A percentile compares a stretch with the other conserved stretches of the same genome.
Conservation (phyloP, 2,113 vertebrate species). For the Pyrgilauda ruficollis region DNA sequence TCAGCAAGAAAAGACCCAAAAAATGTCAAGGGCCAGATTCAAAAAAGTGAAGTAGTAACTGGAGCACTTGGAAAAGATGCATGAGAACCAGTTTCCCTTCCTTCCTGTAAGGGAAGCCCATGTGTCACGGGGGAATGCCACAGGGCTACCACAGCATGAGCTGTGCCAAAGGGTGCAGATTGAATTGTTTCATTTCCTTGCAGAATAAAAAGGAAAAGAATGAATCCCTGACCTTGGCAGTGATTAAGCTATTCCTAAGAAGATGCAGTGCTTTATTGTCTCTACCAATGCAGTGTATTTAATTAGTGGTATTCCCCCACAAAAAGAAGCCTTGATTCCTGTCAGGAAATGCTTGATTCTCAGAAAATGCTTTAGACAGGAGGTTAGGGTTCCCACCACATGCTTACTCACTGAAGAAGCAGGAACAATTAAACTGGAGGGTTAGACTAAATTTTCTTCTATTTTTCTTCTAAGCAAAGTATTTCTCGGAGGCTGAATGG, state of each 20-base stretch:
- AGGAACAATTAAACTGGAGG: not conserved
- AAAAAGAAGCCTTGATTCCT: not conserved
- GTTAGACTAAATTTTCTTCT: not conserved
- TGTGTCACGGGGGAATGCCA: not conserved
- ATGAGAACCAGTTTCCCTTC: not conserved
- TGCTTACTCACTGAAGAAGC: not conserved
- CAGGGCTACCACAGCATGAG: not conserved
- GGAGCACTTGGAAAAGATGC: not conserved
- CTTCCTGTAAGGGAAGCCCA: not conserved
- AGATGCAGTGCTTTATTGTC: not conserved
- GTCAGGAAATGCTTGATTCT: not conserved
- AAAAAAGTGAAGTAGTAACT: not conserved
- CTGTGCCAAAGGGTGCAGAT: not conserved
- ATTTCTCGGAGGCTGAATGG: not conserved
- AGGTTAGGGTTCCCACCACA: not conserved
- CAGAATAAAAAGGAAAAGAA: not conserved
- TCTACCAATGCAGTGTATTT: not conserved
- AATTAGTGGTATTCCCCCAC: not conserved
- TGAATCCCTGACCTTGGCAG: not conserved
- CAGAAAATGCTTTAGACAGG: not conserved
- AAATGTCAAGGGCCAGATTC: not conserved
- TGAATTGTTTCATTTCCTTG: not conserved
- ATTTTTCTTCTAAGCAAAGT: not conserved
- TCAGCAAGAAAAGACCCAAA: not conserved
- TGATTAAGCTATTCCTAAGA: not conserved